These are phyloP conservation scores for Spheniscus mendiculus DNA, from an alignment of 2,113 vertebrate species.

Conservation along the genomic window DNA sequence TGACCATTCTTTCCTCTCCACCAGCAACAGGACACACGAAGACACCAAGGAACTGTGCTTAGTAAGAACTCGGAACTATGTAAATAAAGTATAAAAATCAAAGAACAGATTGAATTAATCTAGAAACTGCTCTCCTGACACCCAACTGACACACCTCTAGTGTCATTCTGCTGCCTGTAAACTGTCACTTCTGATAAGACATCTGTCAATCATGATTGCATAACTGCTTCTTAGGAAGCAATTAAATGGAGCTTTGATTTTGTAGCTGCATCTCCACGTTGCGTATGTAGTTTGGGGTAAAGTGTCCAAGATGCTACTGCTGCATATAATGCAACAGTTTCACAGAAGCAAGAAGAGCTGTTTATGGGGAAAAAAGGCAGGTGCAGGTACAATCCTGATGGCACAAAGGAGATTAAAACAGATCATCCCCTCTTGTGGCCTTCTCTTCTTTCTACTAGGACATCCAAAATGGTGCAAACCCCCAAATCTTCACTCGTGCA, in stretches of 20 bases:
- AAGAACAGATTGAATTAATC: background rate
- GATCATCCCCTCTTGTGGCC: background rate
- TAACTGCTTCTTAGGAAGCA: background rate
- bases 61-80: background rate
- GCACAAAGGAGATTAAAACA: background rate
- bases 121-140: background rate
- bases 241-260: background rate
- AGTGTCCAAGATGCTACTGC: background rate
- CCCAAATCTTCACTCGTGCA: background rate
- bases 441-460: background rate
- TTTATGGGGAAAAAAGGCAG: background rate
- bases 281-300: background rate
- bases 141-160: background rate
- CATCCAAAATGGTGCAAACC: background rate
- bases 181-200: constrained; percentile 3
- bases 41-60: background rate
- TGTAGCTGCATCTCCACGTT: background rate
- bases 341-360: background rate
- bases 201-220: background rate
- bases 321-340: background rate
- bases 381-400: background rate
- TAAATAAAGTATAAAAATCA: background rate
- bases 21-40: background rate
- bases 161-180: background rate
- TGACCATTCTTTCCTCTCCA: background rate